phyloP scores from a whole-genome alignment of 2,113 vertebrate genomes.

The Cololabis saira region DNA sequence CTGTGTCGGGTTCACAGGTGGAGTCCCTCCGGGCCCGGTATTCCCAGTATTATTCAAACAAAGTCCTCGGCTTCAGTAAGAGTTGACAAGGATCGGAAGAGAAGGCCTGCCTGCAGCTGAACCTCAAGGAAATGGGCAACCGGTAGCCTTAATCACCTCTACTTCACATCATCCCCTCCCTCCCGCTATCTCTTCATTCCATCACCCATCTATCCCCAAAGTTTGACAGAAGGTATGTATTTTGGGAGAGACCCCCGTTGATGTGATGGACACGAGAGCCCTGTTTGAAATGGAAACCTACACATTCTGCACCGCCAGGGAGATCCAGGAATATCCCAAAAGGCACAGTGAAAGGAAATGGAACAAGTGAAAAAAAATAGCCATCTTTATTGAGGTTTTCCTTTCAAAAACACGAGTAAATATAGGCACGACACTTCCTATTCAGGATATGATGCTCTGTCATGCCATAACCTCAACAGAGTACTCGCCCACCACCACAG shows the following conservation, averaged over 20 bases:
- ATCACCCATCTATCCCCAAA: conserved; percentile 46
- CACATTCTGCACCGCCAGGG: conserved; percentile 66
- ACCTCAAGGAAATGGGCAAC: conserved; percentile 54
- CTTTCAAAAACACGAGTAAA: conserved; percentile 78
- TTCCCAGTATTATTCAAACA: conserved; percentile 61
- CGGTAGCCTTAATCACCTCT: conserved; percentile 69
- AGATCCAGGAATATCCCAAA: conserved; percentile 71
- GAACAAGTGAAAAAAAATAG: conserved; percentile 70
- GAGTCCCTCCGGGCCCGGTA: conserved; percentile 55
- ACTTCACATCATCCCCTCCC: conserved; percentile 49
- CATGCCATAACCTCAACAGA: conserved; percentile 63
- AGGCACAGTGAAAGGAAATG: conserved; percentile 70
- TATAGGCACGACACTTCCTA: conserved; percentile 69
- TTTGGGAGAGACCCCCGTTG: conserved; percentile 79
- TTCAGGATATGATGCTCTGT: conserved; percentile 65
- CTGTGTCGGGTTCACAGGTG: conserved; percentile 41
- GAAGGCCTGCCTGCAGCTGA: conserved; percentile 57
- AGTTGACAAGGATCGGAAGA: conserved; percentile 61
- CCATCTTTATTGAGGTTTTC: conserved; percentile 79
- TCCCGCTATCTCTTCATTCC: conserved; percentile 49
- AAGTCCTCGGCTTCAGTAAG: conserved; percentile 67
- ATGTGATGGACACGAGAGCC: conserved; percentile 76
- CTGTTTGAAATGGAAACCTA: conserved; percentile 83
- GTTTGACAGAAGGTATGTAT: conserved; percentile 78
- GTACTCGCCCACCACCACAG: conserved; percentile 59